A percentile compares a stretch with the other conserved stretches of the same genome.
These are phyloP conservation scores for Bucorvus abyssinicus DNA, from an alignment of 2,797 vertebrate genomes.

Conservation along the genomic window DNA sequence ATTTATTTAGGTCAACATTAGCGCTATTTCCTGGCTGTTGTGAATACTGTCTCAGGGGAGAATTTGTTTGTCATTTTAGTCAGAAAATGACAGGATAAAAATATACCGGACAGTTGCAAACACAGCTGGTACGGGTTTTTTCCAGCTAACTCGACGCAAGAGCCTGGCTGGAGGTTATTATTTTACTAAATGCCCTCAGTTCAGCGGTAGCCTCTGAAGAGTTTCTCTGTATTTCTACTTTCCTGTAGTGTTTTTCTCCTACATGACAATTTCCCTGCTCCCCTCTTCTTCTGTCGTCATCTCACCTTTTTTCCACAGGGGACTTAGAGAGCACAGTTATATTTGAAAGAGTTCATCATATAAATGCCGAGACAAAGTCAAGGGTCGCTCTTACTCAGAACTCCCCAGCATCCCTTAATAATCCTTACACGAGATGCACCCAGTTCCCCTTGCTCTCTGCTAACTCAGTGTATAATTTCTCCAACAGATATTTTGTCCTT, in stretches of 20 bases:
- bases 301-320: not conserved
- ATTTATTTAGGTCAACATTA: conserved; percentile 61
- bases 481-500: not conserved
- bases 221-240: not conserved
- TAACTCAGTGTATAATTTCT: not conserved
- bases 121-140: not conserved
- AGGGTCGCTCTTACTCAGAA: not conserved
- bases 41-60: conserved; percentile 39
- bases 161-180: not conserved
- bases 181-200: not conserved
- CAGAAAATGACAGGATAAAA: conserved; percentile 50
- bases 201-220: not conserved
- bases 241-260: not conserved
- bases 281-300: not conserved
- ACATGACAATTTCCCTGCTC: not conserved
- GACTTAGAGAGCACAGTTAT: not conserved
- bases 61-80: conserved; percentile 51
- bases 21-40: conserved; percentile 40
- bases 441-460: not conserved
- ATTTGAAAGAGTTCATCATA: not conserved
- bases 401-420: not conserved
- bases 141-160: not conserved
- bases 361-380: not conserved
- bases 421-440: not conserved
- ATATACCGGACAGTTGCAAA: not conserved